Base-by-base conservation (phyloP, 2,113 vertebrate genomes). In the Thomomys bottae region DNA sequence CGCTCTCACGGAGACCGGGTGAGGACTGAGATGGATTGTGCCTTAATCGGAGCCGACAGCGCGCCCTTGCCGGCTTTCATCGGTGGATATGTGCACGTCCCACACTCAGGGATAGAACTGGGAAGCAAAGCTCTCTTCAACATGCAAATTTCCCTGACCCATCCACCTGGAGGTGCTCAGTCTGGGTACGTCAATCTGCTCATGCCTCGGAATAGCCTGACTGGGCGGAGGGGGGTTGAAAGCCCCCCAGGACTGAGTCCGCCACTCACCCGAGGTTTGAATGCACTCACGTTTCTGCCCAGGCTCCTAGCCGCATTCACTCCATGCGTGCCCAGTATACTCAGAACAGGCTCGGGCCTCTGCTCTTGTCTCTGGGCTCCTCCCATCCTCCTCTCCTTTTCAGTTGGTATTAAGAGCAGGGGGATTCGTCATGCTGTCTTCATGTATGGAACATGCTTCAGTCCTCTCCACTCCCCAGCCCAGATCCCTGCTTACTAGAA, bases 1-100 rank as follows among this genome's bases (percentile, higher is more conserved):
- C 61, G 83, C 92, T 84, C 42, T 5, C 40, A 91, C 12, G 15
- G 90, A 91, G 61, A 42, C 81, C 66, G 21, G 72, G 32, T 49
- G 49, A 61, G 63, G 7, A 11, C 71, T 5, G 81, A 95, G 95
- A 96, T 87, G 82, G 72, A 91, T 76, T 84, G 67, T 15, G 20
- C 21, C 42, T 66, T 92, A 78, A 92, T 45, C 75, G 71, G 90
- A 88, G 59, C 17, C 34, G 87, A 88, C 89, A 78, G 4, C 1
- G 17, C 36, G 12, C 76, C 68, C 79, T 78, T 36, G 21, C 24
- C 66, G 90, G 73, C 28, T 91, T 78, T 80, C 81, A 84, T 71
- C 76, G 42, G 45, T 32, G 40, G 81, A 40, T 63, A 54, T 3
- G 30, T 32, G 63, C 61, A 59, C 54, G 26, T 45, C 40, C 73